phyloP scores from a whole-genome alignment of 2,797 vertebrate species.

The Leuciscus waleckii region DNA sequence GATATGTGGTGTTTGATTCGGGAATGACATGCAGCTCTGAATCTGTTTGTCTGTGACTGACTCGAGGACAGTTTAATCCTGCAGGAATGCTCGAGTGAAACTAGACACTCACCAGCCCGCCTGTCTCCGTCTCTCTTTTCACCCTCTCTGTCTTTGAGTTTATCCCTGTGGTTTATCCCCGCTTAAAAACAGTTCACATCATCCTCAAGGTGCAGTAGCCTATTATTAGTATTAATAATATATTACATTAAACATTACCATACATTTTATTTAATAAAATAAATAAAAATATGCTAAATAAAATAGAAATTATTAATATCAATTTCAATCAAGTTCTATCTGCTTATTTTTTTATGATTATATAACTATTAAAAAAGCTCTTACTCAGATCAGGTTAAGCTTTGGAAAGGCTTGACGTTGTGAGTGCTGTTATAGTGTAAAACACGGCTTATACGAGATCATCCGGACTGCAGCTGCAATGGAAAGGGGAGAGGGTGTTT shows the following conservation, averaged over 20 bases:
- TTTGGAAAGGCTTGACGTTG: background rate
- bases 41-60: constrained; percentile 29
- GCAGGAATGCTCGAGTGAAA: background rate
- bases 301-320: background rate
- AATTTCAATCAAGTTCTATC: too few species aligned
- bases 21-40: background rate
- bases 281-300: background rate
- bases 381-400: background rate
- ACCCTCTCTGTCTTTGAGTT: background rate
- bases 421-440: background rate
- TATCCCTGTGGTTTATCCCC: background rate
- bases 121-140: background rate
- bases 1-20: background rate
- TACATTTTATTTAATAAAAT: background rate
- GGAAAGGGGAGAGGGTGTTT: background rate
- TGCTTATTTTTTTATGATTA: too few species aligned
- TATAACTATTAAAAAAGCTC: too few species aligned
- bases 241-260: background rate
- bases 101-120: background rate
- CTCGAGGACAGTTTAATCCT: constrained; percentile 39
- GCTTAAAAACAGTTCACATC: constrained; percentile 7
- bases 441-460: background rate
- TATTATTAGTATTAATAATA: background rate
- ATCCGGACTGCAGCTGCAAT: background rate
- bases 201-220: too few species aligned